These are phyloP conservation scores for Procapra przewalskii DNA, from an alignment of 2,113 vertebrate species.

Conservation along the genomic window DNA sequence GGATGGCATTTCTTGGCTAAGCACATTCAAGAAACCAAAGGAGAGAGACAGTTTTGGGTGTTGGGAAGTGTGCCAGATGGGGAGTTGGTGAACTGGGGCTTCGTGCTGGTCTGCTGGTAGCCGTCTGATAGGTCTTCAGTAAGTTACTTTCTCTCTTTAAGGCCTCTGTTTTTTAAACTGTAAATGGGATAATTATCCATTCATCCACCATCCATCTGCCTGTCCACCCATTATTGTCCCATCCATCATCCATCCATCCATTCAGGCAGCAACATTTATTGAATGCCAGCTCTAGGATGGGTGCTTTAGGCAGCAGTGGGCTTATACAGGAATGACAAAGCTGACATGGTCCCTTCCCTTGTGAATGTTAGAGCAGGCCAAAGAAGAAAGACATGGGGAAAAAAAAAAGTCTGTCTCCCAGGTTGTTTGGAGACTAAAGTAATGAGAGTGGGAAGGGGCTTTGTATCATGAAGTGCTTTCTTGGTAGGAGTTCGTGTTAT, in stretches of 20 bases:
- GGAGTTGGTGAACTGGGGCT: background rate
- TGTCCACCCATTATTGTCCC: background rate
- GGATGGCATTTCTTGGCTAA: background rate
- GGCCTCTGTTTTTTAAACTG: conserved; percentile 8
- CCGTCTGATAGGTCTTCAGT: background rate
- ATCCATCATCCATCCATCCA: background rate
- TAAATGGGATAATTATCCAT: background rate
- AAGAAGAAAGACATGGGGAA: background rate
- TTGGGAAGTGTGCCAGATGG: background rate
- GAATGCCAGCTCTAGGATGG: background rate
- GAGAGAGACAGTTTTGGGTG: background rate
- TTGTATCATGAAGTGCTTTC: background rate
- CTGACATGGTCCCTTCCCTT: background rate
- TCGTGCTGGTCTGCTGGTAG: background rate
- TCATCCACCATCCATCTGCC: background rate
- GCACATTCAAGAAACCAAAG: background rate
- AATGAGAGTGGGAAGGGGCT: background rate
- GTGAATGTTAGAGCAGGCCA: background rate
- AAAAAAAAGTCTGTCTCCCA: background rate
- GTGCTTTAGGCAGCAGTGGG: background rate
- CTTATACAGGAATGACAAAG: background rate
- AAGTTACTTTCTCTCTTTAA: background rate
- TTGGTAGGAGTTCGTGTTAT: background rate
- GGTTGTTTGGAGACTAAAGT: background rate
- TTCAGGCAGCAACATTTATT: background rate